Conservation (phyloP, 2,113 vertebrate genomes). For the Pheucticus melanocephalus region DNA sequence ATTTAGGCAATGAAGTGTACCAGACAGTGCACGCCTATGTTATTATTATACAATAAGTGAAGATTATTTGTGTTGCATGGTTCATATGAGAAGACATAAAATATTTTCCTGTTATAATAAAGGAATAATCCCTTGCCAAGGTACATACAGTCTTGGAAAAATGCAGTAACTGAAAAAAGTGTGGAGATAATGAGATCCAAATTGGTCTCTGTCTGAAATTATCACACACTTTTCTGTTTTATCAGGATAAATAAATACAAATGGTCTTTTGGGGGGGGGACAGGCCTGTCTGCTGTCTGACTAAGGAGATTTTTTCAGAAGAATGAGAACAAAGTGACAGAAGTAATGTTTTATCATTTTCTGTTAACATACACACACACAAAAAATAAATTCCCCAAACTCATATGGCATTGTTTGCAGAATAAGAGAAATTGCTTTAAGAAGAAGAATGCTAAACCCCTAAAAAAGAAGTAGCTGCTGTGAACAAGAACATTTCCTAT, state of each 20-base stretch:
- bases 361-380: background rate
- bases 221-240: background rate
- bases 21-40: background rate
- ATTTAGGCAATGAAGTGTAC: background rate
- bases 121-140: background rate
- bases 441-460: background rate
- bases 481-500: background rate
- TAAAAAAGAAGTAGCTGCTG: background rate
- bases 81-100: background rate
- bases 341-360: background rate
- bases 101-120: background rate
- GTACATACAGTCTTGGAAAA: background rate
- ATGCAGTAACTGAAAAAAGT: background rate
- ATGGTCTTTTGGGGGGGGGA: background rate
- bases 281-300: background rate
- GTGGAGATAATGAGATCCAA: background rate
- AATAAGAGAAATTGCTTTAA: background rate
- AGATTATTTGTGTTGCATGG: background rate
- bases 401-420: background rate
- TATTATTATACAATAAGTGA: background rate
- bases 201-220: background rate
- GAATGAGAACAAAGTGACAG: background rate
- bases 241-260: background rate
- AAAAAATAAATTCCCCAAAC: background rate
- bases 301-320: background rate